Percentiles rank a stretch among this genome's conserved stretches.
phyloP scores from a whole-genome alignment of 1,140 invertebrate species.

The Drosophila ogumai region DNA sequence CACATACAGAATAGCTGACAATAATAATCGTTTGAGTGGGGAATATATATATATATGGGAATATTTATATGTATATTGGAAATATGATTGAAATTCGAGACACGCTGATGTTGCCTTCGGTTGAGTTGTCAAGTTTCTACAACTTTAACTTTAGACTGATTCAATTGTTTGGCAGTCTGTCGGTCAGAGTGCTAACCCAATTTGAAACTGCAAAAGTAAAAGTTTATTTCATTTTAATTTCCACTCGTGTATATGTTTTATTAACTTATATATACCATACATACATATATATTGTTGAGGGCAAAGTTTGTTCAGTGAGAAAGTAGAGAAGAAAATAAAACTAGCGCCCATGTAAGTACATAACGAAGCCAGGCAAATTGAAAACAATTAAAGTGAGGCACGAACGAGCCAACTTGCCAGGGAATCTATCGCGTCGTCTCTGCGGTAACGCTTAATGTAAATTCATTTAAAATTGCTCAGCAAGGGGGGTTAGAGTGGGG shows the following conservation, averaged over 20 bases:
- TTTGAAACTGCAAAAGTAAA: constrained; percentile 61
- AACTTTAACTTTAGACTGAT: constrained; percentile 63
- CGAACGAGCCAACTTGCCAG: constrained; percentile 31
- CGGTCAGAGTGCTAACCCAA: constrained; percentile 70
- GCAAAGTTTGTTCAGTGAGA: constrained; percentile 16
- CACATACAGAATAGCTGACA: constrained; percentile 27
- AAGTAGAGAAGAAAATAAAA: constrained; percentile 5
- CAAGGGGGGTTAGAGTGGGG: background rate
- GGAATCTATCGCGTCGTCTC: constrained; percentile 17
- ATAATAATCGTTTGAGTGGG: constrained; percentile 21
- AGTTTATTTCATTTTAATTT: constrained; percentile 54
- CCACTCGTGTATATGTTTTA: constrained; percentile 17
- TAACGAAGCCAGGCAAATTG: constrained; percentile 47
- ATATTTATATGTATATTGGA: constrained; percentile 7
- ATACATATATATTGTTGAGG: constrained; percentile 22
- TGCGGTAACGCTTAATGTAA: constrained; percentile 69
- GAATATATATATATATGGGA: background rate
- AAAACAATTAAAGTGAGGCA: constrained; percentile 66
- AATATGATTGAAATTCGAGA: constrained; percentile 27
- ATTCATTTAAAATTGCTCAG: constrained; percentile 77
- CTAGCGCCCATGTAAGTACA: constrained; percentile 38
- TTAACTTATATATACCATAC: constrained; percentile 7
- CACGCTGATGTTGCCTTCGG: constrained; percentile 55
- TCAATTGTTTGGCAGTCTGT: constrained; percentile 67
- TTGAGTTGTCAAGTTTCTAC: constrained; percentile 59